Evolutionary conservation across 2,113 vertebrate genomes (phyloP), one percentile per base, ranked within the genome.

Genomic region (Calidris pugnax): DNA sequence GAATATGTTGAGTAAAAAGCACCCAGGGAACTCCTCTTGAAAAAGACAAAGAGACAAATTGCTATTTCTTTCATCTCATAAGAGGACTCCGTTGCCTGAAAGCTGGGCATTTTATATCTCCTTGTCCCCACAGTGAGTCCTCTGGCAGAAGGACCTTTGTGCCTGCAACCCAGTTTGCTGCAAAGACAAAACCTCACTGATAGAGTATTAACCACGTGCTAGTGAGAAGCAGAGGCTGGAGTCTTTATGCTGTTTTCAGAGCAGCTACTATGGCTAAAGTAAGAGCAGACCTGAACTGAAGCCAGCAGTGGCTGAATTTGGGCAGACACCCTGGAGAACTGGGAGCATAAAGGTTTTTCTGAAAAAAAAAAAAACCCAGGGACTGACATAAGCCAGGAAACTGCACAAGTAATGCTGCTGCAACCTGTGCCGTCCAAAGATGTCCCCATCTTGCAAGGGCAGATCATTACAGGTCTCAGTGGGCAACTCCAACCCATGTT

Each of bases 341-440:
- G 14, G 2, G 12, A 41, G n/a, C 53, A 33, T 13, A 37, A 47
- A 66, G 7, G 11, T 53, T 50, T 66, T n/a, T 63, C 37, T 53
- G 64, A n/a, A 55, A n/a, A 62, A 35, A 60, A 2, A 39, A 45
- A 45, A 45, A 48, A 48, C 10, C 47, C 14, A 39, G 37, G 64
- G 47, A 9, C 15, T 26, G 28, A 19, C 43, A 62, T 14, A 11
- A 43, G 15, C 4, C 39, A 39, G 67, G 26, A 39, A 81, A 7
- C 32, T 5, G 2, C 43, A 33, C 0, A 9, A 55, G 75, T 0
- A 0, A 2, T 14, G 28, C 41, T 83, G 51, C 60, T 56, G 62
- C 79, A 67, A 41, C 33, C 81, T n/a, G 18, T 5, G 21, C 56
- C 15, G 2, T 27, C 66, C 62, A 59, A 53, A 60, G 48, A 15